Evolutionary conservation across 2,113 vertebrate species (phyloP).

Genomic region (Rutilus rutilus): DNA sequence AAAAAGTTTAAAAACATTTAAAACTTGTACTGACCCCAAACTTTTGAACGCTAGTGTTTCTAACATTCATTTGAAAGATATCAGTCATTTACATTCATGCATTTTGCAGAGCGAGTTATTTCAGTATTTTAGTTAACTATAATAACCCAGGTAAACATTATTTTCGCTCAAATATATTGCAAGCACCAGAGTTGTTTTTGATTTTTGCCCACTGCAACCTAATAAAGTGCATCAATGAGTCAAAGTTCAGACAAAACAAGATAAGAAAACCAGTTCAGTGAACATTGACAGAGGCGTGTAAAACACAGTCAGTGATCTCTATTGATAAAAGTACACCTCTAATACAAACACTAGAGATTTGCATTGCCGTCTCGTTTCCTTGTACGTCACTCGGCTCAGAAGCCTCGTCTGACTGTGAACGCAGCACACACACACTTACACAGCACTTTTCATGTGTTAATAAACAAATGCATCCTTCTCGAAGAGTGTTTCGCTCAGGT

Average conservation of each 20-base stretch:
- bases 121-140: too few relatives aligned
- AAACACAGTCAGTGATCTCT: not conserved
- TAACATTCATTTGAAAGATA: not conserved
- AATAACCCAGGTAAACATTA: too few relatives aligned
- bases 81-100: not conserved
- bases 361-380: not conserved
- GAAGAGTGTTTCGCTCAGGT: not conserved
- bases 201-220: not conserved
- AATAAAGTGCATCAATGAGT: not conserved
- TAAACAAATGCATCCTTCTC: too few relatives aligned
- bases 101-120: not conserved
- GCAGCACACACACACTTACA: not conserved
- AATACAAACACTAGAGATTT: not conserved
- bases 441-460: not conserved
- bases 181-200: not conserved
- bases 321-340: not conserved
- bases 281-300: not conserved
- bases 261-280: not conserved
- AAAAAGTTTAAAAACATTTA: too few relatives aligned
- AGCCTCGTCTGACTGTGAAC: not conserved
- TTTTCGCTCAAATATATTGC: not conserved
- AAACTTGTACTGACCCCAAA: too few relatives aligned
- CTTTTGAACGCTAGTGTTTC: too few relatives aligned
- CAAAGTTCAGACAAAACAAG: not conserved
- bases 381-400: not conserved